These are phyloP conservation scores for Trinorchestia longiramus DNA, from an alignment of 1,140 invertebrate genomes.

Conservation along the genomic window DNA sequence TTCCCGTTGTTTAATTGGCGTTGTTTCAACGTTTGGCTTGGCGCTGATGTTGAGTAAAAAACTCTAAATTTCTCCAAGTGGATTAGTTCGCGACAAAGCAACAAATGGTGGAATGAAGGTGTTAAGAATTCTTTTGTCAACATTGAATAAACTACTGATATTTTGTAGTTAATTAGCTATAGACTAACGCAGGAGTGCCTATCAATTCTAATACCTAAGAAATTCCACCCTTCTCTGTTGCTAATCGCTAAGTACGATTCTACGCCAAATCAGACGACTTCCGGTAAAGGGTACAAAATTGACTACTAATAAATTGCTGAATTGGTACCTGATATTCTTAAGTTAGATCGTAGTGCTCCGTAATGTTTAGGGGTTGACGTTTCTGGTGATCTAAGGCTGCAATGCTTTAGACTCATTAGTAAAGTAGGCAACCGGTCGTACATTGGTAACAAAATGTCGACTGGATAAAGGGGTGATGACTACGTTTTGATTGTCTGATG, in stretches of 20 bases:
- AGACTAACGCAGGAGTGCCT: slow-evolving; percentile 29
- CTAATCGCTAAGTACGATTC: slow-evolving; percentile 7
- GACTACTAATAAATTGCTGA: not conserved
- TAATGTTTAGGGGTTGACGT: not conserved
- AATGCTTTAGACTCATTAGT: not conserved
- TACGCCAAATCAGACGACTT: slow-evolving; percentile 34
- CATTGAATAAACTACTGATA: not conserved
- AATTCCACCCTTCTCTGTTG: slow-evolving; percentile 11
- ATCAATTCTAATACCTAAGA: slow-evolving; percentile 11
- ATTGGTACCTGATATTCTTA: slow-evolving; percentile 42
- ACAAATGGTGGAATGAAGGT: not conserved
- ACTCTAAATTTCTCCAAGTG: not conserved
- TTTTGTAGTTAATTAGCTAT: slow-evolving; percentile 1
- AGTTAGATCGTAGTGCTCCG: slow-evolving; percentile 16
- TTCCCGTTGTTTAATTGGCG: not conserved
- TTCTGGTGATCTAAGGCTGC: not conserved
- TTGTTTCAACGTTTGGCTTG: not conserved
- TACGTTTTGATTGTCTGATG: not conserved
- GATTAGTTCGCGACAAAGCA: not conserved
- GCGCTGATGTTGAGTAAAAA: not conserved
- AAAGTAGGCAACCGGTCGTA: too few relatives aligned
- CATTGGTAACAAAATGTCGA: not conserved
- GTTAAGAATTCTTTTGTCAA: not conserved
- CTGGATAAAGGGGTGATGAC: not conserved
- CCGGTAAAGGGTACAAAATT: slow-evolving; percentile 33